These are phyloP conservation scores for Laupala kohalensis DNA, from an alignment of 1,140 invertebrate species.

Conservation along the genomic window DNA sequence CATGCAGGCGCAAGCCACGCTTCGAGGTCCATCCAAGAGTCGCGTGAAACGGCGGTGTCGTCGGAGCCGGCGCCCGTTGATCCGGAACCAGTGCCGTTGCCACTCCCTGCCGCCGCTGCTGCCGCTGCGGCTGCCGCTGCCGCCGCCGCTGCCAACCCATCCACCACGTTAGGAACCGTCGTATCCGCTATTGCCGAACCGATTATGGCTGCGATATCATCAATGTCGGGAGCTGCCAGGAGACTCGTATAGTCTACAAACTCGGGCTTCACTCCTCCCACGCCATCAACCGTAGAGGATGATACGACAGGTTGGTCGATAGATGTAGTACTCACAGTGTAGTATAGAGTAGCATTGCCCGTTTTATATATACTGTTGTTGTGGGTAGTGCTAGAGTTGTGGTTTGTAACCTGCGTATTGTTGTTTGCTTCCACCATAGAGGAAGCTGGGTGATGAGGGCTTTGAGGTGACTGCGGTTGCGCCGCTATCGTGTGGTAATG, in stretches of 20 bases:
- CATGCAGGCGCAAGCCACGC: background rate
- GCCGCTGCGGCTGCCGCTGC: background rate
- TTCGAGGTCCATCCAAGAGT: background rate
- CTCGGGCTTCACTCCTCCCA: constrained; percentile 32
- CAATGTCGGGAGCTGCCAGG: constrained; percentile 47
- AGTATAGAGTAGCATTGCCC: constrained; percentile 6
- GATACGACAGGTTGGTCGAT: constrained; percentile 26
- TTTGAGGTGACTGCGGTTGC: constrained; percentile 27
- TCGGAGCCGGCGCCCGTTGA: background rate
- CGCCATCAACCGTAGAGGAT: constrained; percentile 26
- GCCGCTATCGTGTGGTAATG: constrained; percentile 68
- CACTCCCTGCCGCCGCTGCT: background rate
- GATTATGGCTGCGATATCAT: constrained; percentile 77
- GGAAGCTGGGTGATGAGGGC: constrained; percentile 26
- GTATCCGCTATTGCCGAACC: constrained; percentile 80
- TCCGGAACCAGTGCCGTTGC: no score
- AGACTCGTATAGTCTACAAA: constrained; percentile 33
- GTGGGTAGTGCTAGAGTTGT: constrained; percentile 28
- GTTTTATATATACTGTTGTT: constrained; percentile 23
- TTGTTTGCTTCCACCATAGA: constrained; percentile 47
- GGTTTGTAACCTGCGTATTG: constrained; percentile 30
- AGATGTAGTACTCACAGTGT: constrained; percentile 15
- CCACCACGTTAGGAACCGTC: constrained; percentile 41
- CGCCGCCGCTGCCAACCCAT: background rate
- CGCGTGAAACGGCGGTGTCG: background rate